Base-by-base conservation (phyloP, 2,797 vertebrate species). In the Falco biarmicus region DNA sequence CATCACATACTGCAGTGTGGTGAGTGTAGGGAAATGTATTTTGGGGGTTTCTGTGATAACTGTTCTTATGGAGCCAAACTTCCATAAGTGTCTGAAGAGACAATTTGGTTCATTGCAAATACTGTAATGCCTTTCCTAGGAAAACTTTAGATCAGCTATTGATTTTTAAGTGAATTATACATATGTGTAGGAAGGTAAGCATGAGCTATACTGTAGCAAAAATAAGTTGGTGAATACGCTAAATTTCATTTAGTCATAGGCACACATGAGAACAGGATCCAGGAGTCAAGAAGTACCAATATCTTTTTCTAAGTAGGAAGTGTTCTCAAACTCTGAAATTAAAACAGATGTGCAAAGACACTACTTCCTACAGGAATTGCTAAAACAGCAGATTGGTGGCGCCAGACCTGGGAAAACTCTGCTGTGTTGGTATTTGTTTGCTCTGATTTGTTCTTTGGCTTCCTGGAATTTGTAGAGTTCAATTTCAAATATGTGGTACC, bases 381-480 rank as follows among this genome's bases (percentile, higher is more conserved):
- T 87, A 39, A 56, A 91, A 2, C 64, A 81, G 61, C 57, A 78
- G 24, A 24, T 26, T 59, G 68, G 29, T 4, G 1, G 20, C 76
- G 78, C 34, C 64, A 92, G n/a, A 29, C 47, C 47, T 89, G 71
- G 53, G 39, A 57, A 85, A 87, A 60, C 34, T 54, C 24, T 50
- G 21, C 63, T 73, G 70, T 12, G 18, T 32, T 59, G 68, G 63
- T 75, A 57, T 73, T 39, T 90, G 45, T 91, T 95, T 96, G 81
- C 6, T 79, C 50, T 59, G 11, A 5, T 65, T 90, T 96, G 66
- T 48, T 71, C 94, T 97, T 96, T 92, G 84, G 57, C 94, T 91
- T 82, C 47, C 53, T 96, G 94, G 86, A 97, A 96, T 97, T 96
- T 96, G 63, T 68, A 53, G 75, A 96, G 71, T 80, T 64, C 7